These are phyloP conservation scores for Dinomys branickii DNA, from an alignment of 2,113 vertebrate genomes.

Conservation along the genomic window DNA sequence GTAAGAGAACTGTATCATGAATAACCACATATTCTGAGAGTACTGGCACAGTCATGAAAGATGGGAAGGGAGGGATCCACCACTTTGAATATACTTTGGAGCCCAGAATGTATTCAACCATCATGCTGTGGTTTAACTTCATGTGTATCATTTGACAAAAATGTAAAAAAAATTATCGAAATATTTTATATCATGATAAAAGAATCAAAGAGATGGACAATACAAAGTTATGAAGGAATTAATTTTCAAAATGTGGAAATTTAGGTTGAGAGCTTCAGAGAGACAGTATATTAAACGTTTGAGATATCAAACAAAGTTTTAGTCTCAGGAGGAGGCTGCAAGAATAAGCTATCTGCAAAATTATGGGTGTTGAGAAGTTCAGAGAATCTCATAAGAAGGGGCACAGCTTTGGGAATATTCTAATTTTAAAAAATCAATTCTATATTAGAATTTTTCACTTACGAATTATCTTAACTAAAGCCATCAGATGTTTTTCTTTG, in stretches of 20 bases:
- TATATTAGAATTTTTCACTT: neutral
- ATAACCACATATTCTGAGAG: neutral
- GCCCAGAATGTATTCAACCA: too few relatives aligned
- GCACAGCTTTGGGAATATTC: neutral
- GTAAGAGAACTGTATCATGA: neutral
- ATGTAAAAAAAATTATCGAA: neutral
- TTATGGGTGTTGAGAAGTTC: neutral
- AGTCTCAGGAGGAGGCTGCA: neutral
- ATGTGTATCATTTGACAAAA: neutral
- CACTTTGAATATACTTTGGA: too few relatives aligned
- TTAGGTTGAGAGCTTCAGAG: neutral
- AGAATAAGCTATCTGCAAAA: neutral
- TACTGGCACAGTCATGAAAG: neutral
- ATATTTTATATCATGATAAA: neutral
- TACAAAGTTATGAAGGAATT: neutral
- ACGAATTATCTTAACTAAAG: neutral
- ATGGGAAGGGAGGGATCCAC: too few relatives aligned
- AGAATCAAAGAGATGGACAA: neutral
- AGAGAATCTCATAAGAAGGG: neutral
- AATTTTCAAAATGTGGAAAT: neutral
- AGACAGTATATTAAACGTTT: neutral
- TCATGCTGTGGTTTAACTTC: neutral
- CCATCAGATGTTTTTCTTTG: neutral
- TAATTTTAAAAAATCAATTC: neutral
- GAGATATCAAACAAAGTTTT: neutral